Evolutionary conservation across 2,113 vertebrate genomes (phyloP), one percentile per base, ranked within the genome.

Genomic region (Pionites leucogaster): DNA sequence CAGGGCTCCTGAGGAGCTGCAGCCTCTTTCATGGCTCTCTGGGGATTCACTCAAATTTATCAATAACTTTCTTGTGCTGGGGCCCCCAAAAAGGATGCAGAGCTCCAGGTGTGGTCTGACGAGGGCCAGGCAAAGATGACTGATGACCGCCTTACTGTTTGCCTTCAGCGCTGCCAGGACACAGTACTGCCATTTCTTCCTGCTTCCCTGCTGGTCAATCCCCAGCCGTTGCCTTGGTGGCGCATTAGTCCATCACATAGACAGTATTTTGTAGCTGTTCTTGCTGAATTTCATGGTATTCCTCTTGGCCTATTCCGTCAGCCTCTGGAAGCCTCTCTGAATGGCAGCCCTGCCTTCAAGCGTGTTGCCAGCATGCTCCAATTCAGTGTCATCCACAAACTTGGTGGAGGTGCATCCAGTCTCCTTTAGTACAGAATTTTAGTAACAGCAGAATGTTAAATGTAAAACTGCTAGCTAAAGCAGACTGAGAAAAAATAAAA

Each of bases 1-100:
- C 4, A 13, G 29, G 13, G 29, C 9, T 9, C 10, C 33, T 55
- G 29, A 64, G 59, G 37, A 76, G 42, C 28, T 86, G 72, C 44
- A 65, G 64, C 19, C 31, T 3, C 37, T 23, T 33, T 31, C 52
- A 1, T 24, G 47, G 17, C 22, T 15, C 41, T 42, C 72, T 55
- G 35, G 19, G 17, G 35, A 28, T 29, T 80, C 52, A 10, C 28
- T 64, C 6, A 3, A 9, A 13, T 67, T 79, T 68, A 41, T n/a
- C 71, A 19, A 7, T 9, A 42, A 9, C 10, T 55, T 71, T 28
- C 59, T 19, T 41, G 5, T 64, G 17, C 2, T 20, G 18, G 9
- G 57, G 4, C 5, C 33, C 10, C 19, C 15, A 1, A 7, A 53
- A 82, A 37, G 12, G 47, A 15, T 23, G 18, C 25, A 27, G 0